Base-by-base conservation (phyloP, 2,888 invertebrate species). In the Hydrotaea diabolus region DNA sequence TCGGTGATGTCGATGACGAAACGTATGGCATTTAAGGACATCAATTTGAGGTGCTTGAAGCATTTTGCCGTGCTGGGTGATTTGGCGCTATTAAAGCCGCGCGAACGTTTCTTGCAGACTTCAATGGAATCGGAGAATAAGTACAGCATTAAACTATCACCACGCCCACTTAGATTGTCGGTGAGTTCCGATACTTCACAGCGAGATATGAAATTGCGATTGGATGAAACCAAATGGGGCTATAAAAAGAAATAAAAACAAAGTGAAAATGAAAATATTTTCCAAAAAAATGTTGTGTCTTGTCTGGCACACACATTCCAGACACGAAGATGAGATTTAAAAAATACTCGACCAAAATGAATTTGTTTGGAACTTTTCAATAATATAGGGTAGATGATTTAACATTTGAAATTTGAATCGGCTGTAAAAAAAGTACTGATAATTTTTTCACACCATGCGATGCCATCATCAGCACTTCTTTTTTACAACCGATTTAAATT, bases 51-150 rank as follows among this genome's bases (percentile, higher is more conserved):
- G 92, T 98, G 98, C 91, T 98, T 97, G 93, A 96, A 98, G 0
- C 96, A 96, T 92, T 98, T 98, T 88, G 95, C 94, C 59, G 95
- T 94, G 86, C 92, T 95, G 0, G 96, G 96, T 87, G 95, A 96
- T 90, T 96, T 95, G 83, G 95, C 93, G 59, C 94, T 94, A 88
- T 95, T 95, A 86, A 95, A 95, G 73, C 94, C 95, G 92, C 96
- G 96, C 64, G 96, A 96, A 89, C 97, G 94, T 91, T 96, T 95
- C 91, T 96, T 96, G 93, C 96, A 96, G 89, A 99, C 97, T 93
- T 98, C 98, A 91, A 99, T 94, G 83, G 97, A 96, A 93, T 99
- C 99, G 53, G 97, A 97, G 93, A 99, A 99, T 36, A 99, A 94
- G 92, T 98, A 98, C 87, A 99, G 93, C 87, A 97, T 95, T 85